Percentiles rank a stretch among this genome's conserved stretches.
Conservation (phyloP, 2,888 invertebrate species). For the Clepsis dumicolana region DNA sequence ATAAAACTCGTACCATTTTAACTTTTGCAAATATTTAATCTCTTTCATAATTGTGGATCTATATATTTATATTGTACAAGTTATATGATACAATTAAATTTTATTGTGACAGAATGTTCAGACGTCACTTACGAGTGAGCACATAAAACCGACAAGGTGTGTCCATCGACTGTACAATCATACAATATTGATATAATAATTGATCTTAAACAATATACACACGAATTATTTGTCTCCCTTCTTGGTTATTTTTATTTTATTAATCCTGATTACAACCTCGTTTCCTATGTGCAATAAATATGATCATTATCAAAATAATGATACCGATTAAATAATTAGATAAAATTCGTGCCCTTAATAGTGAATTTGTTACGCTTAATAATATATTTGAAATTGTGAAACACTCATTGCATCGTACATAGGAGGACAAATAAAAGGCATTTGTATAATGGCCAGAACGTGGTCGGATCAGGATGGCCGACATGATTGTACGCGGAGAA, state of each 20-base stretch:
- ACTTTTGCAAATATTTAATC: slow-evolving; percentile 88
- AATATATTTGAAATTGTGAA: slow-evolving; percentile 61
- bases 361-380: slow-evolving; percentile 73
- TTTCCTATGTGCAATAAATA: slow-evolving; percentile 82
- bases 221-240: slow-evolving; percentile 84
- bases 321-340: slow-evolving; percentile 65
- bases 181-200: slow-evolving; percentile 71
- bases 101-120: slow-evolving; percentile 70
- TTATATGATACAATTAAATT: slow-evolving; percentile 83
- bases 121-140: slow-evolving; percentile 66
- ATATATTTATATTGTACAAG: slow-evolving; percentile 87
- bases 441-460: slow-evolving; percentile 31
- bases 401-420: slow-evolving; percentile 55
- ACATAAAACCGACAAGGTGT: slow-evolving; percentile 64
- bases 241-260: slow-evolving; percentile 71
- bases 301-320: slow-evolving; percentile 71
- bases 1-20: slow-evolving; percentile 76
- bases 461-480: background rate
- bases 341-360: slow-evolving; percentile 76
- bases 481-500: slow-evolving; percentile 11
- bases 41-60: slow-evolving; percentile 87
- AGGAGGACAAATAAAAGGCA: slow-evolving; percentile 54
- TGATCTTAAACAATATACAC: slow-evolving; percentile 83
- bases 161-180: slow-evolving; percentile 76
- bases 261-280: slow-evolving; percentile 82